Evolutionary conservation across 2,888 invertebrate genomes (phyloP), one percentile per base, ranked within the genome.

Genomic region (Dryobotodes eremita): DNA sequence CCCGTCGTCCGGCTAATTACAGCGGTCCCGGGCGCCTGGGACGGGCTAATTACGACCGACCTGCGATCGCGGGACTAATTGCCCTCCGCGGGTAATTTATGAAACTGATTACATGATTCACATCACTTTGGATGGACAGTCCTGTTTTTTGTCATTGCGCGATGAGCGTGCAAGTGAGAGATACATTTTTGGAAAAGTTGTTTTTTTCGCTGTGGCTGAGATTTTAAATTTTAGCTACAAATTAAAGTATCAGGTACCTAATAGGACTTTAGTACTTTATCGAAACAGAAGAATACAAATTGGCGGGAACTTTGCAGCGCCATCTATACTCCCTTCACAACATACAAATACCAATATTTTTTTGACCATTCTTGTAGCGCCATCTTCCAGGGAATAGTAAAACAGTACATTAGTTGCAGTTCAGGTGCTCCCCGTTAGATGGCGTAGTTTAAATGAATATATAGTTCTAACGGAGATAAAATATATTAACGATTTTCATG

Each of bases 21-120:
- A 83, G 89, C 84, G 85, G 87, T 84, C 87, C 88, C 88, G 88
- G 81, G 86, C 87, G 82, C 88, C 88, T 86, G 84, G 87, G 79
- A 83, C 80, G 75, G 83, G 74, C 84, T 88, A 89, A 89, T 88
- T 89, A 88, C 85, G 86, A 80, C 85, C 82, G 86, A 85, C 87
- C 89, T 89, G 90, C 86, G 86, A 86, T 89, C 90, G 90, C 86
- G 84, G 87, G 85, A 84, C 84, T 87, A 89, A 89, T 89, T 89
- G 82, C 89, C 84, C 86, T 90, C 90, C 89, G 88, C 89, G 89
- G 80, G 88, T 90, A 92, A 91, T 92, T 89, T 87, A 89, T 87
- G 81, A 86, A 84, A 86, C 86, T 81, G 85, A 89, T 88, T 83
- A 85, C 84, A 86, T 85, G 88, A 89, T 87, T 88, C 73, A n/a